Percentiles rank a stretch among this genome's conserved stretches.
Conservation (phyloP, 2,797 vertebrate species). For the Microhierax caerulescens region DNA sequence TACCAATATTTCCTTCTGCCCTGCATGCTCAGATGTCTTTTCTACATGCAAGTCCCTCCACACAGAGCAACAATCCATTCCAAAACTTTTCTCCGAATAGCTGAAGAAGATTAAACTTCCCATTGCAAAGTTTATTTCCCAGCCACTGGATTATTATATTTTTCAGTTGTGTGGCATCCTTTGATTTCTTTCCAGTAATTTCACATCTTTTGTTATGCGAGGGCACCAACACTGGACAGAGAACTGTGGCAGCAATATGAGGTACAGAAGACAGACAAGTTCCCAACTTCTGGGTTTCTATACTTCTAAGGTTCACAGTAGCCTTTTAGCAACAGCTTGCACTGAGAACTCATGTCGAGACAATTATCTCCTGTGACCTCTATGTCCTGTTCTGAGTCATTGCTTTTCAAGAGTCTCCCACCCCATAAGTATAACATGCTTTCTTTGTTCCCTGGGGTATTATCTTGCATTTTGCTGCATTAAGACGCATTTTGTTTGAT, state of each 20-base stretch:
- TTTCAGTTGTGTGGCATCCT: background rate
- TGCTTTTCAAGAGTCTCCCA: conserved; percentile 3
- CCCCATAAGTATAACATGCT: background rate
- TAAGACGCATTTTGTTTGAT: background rate
- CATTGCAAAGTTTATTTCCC: background rate
- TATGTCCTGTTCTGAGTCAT: background rate
- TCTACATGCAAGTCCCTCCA: background rate
- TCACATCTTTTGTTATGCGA: background rate
- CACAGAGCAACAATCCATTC: background rate
- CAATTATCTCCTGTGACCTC: background rate
- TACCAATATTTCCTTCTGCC: background rate
- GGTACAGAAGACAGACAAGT: background rate
- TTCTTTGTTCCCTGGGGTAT: background rate
- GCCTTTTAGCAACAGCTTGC: background rate
- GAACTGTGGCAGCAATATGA: background rate
- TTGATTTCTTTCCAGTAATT: background rate
- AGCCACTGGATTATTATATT: background rate
- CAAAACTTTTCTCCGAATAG: background rate
- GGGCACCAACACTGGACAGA: background rate
- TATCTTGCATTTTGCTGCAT: background rate
- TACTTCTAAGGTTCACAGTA: background rate
- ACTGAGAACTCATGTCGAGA: background rate
- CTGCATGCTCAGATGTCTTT: background rate
- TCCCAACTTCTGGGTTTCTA: background rate
- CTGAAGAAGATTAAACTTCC: background rate